These are phyloP conservation scores for Sinelater perroti DNA, from an alignment of 2,888 invertebrate species.

Conservation along the genomic window DNA sequence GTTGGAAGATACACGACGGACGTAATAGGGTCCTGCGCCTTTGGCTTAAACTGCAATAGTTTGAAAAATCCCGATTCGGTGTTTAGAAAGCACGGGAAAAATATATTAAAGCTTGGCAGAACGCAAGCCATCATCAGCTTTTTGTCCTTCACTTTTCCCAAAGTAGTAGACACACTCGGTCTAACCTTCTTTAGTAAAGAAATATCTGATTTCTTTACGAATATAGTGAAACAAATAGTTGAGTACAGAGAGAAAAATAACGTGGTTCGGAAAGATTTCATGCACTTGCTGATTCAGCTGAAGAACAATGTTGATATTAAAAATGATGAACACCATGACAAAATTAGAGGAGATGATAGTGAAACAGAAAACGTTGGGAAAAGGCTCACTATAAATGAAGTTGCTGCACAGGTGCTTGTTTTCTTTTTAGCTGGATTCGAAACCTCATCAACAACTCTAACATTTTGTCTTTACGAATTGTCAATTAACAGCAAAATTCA, in stretches of 20 bases:
- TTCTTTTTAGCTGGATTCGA: conserved; percentile 62
- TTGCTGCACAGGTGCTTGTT: conserved; percentile 55
- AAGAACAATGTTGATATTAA: background rate
- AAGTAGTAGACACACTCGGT: background rate
- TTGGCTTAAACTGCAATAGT: conserved; percentile 5
- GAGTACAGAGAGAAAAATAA: conserved; percentile 55
- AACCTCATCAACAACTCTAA: conserved; percentile 57
- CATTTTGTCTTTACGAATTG: conserved; percentile 43
- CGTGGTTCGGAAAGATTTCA: conserved; percentile 63
- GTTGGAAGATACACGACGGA: conserved; percentile 33
- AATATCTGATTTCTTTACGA: background rate
- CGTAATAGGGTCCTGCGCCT: background rate
- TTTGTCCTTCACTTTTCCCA: background rate
- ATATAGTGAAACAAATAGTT: background rate
- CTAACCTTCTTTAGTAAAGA: background rate
- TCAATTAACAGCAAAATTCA: conserved; percentile 55
- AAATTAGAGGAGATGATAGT: background rate
- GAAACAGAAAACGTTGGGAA: background rate
- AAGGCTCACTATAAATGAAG: conserved; percentile 32
- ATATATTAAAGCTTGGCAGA: background rate
- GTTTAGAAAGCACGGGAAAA: background rate
- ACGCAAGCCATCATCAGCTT: background rate
- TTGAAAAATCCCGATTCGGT: background rate
- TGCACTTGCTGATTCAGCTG: conserved; percentile 61
- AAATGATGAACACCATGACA: no score